Conservation (phyloP, 2,888 invertebrate genomes). For the Automeris io region DNA sequence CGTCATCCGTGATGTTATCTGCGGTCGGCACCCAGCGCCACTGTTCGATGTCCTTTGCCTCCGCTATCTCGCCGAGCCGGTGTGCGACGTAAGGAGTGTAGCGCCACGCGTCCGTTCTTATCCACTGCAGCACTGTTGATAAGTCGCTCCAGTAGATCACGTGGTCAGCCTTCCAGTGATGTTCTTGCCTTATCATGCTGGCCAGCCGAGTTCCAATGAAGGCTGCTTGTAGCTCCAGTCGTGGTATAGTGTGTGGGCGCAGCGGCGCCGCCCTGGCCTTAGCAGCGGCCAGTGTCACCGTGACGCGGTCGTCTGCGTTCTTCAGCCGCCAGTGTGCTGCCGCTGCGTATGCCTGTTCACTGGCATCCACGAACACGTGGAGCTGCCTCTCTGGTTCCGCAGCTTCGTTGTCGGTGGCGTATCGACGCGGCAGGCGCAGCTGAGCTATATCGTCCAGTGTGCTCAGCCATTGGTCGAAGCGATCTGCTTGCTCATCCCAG, state of each 20-base stretch:
- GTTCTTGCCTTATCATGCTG: background rate
- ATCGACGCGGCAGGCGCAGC: background rate
- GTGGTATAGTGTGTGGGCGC: background rate
- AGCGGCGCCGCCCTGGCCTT: background rate
- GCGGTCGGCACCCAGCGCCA: no score
- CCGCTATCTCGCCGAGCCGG: no score
- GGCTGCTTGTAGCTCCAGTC: background rate
- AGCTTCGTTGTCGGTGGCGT: background rate
- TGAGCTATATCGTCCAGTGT: no score
- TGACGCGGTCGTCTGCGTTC: background rate
- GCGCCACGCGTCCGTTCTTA: no score
- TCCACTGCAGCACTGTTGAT: no score
- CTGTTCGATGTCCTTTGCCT: background rate
- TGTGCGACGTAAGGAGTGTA: no score
- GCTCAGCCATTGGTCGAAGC: no score
- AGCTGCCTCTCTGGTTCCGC: background rate
- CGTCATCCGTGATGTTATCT: no score
- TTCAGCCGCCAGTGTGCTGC: background rate
- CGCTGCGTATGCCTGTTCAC: background rate
- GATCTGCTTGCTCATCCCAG: no score
- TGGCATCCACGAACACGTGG: background rate
- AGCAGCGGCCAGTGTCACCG: background rate
- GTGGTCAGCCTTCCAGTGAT: background rate
- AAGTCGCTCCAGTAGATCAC: no score
- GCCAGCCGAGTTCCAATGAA: background rate